Evolutionary conservation across 2,888 invertebrate species (phyloP).

Genomic region (Rhagonycha lutea): DNA sequence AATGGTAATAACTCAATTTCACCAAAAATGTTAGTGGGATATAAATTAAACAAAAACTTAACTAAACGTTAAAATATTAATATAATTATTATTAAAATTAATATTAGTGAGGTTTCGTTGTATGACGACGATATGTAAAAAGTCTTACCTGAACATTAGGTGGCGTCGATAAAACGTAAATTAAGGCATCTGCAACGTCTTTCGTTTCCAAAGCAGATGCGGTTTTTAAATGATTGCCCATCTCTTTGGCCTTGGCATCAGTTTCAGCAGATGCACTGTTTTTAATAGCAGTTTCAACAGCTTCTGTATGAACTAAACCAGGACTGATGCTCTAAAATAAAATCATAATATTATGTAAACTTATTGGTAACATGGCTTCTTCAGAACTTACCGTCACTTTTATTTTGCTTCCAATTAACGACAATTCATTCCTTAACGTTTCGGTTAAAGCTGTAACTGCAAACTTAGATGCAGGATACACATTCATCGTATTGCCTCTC

Average conservation of each 20-base stretch:
- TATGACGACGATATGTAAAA: too few relatives aligned
- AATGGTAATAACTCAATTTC: too few relatives aligned
- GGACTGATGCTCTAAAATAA: conserved; percentile 40
- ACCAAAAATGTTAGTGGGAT: too few relatives aligned
- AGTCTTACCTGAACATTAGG: conserved; percentile 38
- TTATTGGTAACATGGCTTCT: not conserved
- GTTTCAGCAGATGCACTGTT: not conserved
- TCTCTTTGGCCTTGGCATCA: not conserved
- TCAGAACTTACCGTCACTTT: not conserved
- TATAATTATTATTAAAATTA: too few relatives aligned
- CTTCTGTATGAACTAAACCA: conserved; percentile 36
- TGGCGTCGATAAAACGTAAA: conserved; percentile 39
- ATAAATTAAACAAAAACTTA: too few relatives aligned
- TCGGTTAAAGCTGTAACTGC: not conserved
- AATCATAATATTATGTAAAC: not conserved
- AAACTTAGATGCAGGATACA: not conserved
- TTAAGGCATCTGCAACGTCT: conserved; percentile 38
- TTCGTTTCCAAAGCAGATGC: conserved; percentile 22
- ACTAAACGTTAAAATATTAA: too few relatives aligned
- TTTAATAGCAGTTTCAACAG: not conserved
- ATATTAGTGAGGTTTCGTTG: too few relatives aligned
- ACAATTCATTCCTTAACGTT: not conserved
- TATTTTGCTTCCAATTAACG: not conserved
- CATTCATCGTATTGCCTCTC: not conserved
- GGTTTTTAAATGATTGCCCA: not conserved